These are phyloP conservation scores for Cassiopea andromeda DNA, from an alignment of 30 jellyfish, hydroid and myxozoan genomes.

Conservation along the genomic window DNA sequence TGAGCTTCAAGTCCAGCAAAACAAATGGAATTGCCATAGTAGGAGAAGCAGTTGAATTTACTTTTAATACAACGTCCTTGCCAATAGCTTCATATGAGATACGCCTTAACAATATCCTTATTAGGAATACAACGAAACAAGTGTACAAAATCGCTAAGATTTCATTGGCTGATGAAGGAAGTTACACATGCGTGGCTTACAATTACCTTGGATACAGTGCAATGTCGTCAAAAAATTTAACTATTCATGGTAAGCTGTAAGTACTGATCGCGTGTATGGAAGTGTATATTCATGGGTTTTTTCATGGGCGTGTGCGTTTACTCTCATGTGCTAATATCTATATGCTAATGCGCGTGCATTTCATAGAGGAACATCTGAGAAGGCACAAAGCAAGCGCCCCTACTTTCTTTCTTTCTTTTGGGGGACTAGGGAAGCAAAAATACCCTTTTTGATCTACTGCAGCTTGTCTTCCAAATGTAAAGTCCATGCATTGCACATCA, in stretches of 20 bases:
- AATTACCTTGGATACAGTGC: constrained; percentile 17
- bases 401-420: background rate
- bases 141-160: background rate
- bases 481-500: background rate
- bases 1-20: background rate
- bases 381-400: background rate
- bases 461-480: background rate
- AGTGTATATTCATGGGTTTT: background rate
- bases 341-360: background rate
- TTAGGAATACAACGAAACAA: constrained; percentile 4
- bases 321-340: background rate
- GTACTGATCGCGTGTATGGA: too few species aligned
- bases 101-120: background rate
- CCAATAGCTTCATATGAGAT: background rate
- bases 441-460: too few species aligned
- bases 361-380: background rate
- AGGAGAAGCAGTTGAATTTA: constrained; percentile 13
- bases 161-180: constrained; percentile 22
- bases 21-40: background rate
- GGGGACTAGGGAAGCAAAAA: background rate
- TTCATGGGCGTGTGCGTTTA: background rate
- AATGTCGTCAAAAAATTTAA: background rate
- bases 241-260: constrained; percentile 14
- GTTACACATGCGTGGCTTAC: constrained; percentile 3
- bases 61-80: constrained; percentile 25